Evolutionary conservation across 1,140 invertebrate species (phyloP), one percentile per base, ranked within the genome.

Genomic region (Microplitis mediator): DNA sequence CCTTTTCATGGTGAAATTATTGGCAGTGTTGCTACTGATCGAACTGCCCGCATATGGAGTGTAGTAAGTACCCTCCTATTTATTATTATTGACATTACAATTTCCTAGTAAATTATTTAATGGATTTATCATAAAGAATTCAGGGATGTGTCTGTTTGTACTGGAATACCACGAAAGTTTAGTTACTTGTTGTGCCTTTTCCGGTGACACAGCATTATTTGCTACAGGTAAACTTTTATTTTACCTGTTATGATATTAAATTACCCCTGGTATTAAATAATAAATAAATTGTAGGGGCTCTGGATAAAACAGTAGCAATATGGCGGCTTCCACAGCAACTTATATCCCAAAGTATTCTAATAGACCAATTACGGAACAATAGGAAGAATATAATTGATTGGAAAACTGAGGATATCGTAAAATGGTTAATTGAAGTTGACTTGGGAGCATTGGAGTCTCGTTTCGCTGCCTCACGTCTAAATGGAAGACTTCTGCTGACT

Each of bases 1-100:
- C 85, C 85, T 0, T 63, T 79, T 4, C 86, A 89, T 72, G 90
- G 90, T 11, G 85, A 88, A 77, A 79, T 91, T 4, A 72, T 92
- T 4, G 91, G 90, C 13, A 91, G 91, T 32, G 88, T 89, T 74
- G 90, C 90, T 9, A 88, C 89, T 9, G 91, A 92, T 76, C 89
- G 90, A 81, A 90, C 90, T 4, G 88, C 91, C 11, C 85, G 90
- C 32, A 78, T 92, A 13, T 92, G 91, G 91, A 89, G 91, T 80
- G 84, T 86, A n/a, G 91, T 91, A 82, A 88, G 88, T 85, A 11
- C 62, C 32, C 45, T 67, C 11, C 11, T 45, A 45, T 45, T 45
- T 45, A 45, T 45, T 45, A 45, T 45, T 45, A 45, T 39, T 39
- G 11, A 6, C 11, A 2, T 39, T 39, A 23, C 2, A 23, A 23